Evolutionary conservation across 2,888 invertebrate species (phyloP), one percentile per base, ranked within the genome.

Genomic region (Euplagia quadripunctaria): DNA sequence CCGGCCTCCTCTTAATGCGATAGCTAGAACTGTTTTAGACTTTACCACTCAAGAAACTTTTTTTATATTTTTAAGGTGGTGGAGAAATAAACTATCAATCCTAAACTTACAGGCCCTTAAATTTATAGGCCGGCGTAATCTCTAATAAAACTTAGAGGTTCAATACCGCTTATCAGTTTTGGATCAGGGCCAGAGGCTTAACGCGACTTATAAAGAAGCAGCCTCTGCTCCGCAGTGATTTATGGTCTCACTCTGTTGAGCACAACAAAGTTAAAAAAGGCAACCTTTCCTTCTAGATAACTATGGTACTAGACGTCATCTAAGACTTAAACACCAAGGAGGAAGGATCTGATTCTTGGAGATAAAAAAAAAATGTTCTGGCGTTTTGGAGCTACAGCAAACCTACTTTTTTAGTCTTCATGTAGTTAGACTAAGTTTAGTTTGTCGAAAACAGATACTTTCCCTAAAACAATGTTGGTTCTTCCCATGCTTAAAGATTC

Each of bases 91-190:
- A 46, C 6, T 9, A 46, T 31, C 31, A 31, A 31, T 31, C 31
- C 2, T 31, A 58, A 58, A 20, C 58, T 58, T 20, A 58, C 20
- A 20, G 0, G 12, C 31, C 2, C 31, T 31, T 31, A 61, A 31
- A 61, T 61, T 61, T 61, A 61, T 61, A 61, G 58, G 61, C 61
- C 20, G 61, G 12, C 61, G 31, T 61, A 31, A 61, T 61, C 31
- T 31, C 12, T 61, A 61, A 61, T 61, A 31, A 61, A 61, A 12
- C 61, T 61, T 61, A 61, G 31, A 31, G 14, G 31, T 61, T 31
- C 61, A 61, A 61, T 31, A 61, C 31, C 64, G 64, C 73, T 80
- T 63, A 16, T 63, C 74, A 51, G 71, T 70, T 78, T 58, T 58
- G 4, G 20, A 58, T 58, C 58, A 11, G 20, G 20, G 20, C 58